Percentiles rank a stretch among this genome's conserved stretches.
Conservation (phyloP, 2,888 invertebrate genomes). For the Atethmia centrago region DNA sequence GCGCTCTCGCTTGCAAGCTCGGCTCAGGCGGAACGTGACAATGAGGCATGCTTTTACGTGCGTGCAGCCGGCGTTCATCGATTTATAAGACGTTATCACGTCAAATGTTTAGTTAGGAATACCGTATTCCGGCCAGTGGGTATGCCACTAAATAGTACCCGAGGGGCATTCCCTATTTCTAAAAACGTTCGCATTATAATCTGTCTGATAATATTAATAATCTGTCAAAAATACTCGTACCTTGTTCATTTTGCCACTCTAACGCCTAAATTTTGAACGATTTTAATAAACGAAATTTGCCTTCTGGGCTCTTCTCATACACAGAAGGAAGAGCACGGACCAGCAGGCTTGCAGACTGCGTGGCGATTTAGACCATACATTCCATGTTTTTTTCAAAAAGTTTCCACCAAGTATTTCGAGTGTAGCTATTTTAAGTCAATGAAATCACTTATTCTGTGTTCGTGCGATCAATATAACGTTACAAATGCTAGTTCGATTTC, state of each 20-base stretch:
- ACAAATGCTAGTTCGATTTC: slow-evolving; percentile 50
- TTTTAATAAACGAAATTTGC: neutral
- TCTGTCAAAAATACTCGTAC: neutral
- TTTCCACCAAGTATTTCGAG: slow-evolving; percentile 2
- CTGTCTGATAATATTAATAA: too few species aligned
- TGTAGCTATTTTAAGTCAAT: slow-evolving; percentile 2
- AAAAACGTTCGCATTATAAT: neutral
- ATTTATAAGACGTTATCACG: too few species aligned
- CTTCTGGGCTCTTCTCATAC: neutral
- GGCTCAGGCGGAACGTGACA: too few species aligned
- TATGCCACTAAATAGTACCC: neutral
- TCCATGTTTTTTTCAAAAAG: neutral
- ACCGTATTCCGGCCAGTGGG: neutral
- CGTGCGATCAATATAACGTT: slow-evolving; percentile 40
- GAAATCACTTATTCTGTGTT: slow-evolving; percentile 30
- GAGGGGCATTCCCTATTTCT: neutral
- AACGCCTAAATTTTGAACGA: neutral
- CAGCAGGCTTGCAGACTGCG: neutral
- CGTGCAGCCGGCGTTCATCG: too few species aligned
- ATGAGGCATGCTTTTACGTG: too few species aligned
- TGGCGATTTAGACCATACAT: neutral
- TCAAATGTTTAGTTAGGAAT: neutral
- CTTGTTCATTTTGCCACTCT: too few species aligned
- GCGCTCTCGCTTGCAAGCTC: too few species aligned
- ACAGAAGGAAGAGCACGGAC: neutral